Percentiles rank a stretch among this genome's conserved stretches.
Evolutionary conservation across 2,797 vertebrate genomes (phyloP).

Genomic region (Macroramphosus scolopax): DNA sequence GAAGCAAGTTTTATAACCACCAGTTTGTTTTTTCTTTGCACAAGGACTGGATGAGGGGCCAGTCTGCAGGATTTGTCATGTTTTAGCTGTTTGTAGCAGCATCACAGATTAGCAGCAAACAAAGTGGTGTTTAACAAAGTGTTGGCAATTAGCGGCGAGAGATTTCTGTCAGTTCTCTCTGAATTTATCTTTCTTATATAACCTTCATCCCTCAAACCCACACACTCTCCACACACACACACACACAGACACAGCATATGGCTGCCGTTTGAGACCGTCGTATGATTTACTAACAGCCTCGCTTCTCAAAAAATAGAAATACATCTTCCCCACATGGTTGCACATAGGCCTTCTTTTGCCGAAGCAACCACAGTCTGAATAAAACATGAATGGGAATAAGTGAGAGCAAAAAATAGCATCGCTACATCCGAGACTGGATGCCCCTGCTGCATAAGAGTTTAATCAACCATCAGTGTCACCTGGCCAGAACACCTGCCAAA

Average conservation of each 20-base stretch:
- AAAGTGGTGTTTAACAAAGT: conserved; percentile 31
- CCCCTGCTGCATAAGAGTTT: conserved; percentile 30
- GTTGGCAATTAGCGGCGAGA: conserved; percentile 42
- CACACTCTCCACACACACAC: background rate
- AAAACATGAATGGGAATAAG: conserved; percentile 71
- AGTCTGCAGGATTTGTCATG: conserved; percentile 15
- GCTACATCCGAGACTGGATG: conserved; percentile 31
- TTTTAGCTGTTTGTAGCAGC: background rate
- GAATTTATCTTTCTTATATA: conserved; percentile 3
- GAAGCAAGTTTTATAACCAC: conserved; percentile 2
- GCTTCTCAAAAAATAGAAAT: conserved; percentile 28
- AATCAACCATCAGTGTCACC: conserved; percentile 40
- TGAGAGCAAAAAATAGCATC: conserved; percentile 59
- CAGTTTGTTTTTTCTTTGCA: conserved; percentile 14
- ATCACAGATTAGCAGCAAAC: conserved; percentile 42
- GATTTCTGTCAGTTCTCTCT: conserved; percentile 30
- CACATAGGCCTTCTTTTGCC: conserved; percentile 44
- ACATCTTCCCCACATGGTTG: conserved; percentile 39
- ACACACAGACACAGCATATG: conserved; percentile 9
- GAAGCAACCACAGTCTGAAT: conserved; percentile 63
- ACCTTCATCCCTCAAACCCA: too few species aligned
- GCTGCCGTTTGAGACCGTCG: conserved; percentile 21
- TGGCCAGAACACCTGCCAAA: conserved; percentile 34
- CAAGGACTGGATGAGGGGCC: conserved; percentile 15
- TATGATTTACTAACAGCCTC: conserved; percentile 17